Evolutionary conservation across 2,888 invertebrate genomes (phyloP).

Genomic region (Rhogogaster chlorosoma): DNA sequence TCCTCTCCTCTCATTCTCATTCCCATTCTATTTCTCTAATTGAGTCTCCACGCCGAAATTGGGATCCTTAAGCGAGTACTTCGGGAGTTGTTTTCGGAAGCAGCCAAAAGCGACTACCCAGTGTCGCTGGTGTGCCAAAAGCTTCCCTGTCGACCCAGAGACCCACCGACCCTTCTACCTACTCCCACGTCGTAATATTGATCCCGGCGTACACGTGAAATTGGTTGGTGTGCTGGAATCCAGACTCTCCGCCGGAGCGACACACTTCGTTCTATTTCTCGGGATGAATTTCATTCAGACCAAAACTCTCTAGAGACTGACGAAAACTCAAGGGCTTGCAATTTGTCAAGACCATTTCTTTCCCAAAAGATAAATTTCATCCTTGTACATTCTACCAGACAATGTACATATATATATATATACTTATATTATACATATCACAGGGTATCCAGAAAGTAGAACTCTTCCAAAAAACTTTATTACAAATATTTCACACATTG

Average conservation of each 20-base stretch:
- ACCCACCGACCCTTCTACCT: slow-evolving; percentile 45
- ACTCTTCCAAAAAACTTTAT: not conserved
- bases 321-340: slow-evolving; percentile 30
- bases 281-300: slow-evolving; percentile 39
- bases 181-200: slow-evolving; percentile 51
- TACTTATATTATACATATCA: not conserved
- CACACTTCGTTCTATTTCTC: slow-evolving; percentile 35
- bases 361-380: slow-evolving; percentile 18
- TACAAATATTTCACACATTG: not conserved
- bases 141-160: slow-evolving; percentile 44
- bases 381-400: not conserved
- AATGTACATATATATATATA: not conserved
- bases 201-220: slow-evolving; percentile 49
- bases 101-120: slow-evolving; percentile 26
- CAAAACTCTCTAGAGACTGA: not conserved
- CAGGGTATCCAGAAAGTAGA: not conserved
- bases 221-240: slow-evolving; percentile 39
- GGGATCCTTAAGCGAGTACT: slow-evolving; percentile 38
- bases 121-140: slow-evolving; percentile 36
- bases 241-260: slow-evolving; percentile 25
- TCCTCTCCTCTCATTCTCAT: not conserved
- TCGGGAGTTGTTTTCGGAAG: slow-evolving; percentile 35
- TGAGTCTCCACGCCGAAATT: slow-evolving; percentile 30
- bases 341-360: slow-evolving; percentile 36
- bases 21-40: slow-evolving; percentile 35